Conservation (phyloP, 2,113 vertebrate species). For the Dipodomys merriami region DNA sequence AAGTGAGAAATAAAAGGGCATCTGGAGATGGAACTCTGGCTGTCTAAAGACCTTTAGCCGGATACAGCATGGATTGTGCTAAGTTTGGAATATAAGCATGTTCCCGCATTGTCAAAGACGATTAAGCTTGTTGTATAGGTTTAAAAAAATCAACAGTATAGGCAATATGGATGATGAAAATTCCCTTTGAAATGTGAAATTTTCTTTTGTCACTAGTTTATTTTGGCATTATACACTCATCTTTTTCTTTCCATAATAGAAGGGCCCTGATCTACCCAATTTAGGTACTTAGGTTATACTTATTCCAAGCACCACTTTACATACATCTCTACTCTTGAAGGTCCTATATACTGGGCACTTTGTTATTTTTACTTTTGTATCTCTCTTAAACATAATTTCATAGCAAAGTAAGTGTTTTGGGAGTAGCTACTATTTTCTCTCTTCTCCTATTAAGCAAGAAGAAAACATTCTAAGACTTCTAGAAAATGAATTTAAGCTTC, state of each 20-base stretch:
- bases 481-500: constrained; percentile 19
- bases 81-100: neutral
- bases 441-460: neutral
- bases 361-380: neutral
- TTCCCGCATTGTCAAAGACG: neutral
- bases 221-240: neutral
- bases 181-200: neutral
- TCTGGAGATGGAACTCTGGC: neutral
- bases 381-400: constrained; percentile 7
- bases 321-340: neutral
- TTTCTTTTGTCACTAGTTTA: neutral
- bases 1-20: neutral
- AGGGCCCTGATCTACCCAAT: neutral
- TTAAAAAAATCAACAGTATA: neutral
- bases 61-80: rapidly evolving
- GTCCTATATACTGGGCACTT: neutral
- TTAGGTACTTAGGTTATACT: neutral
- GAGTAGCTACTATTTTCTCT: neutral
- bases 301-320: neutral
- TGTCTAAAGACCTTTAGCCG: neutral
- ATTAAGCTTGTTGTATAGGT: neutral
- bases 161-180: neutral
- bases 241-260: neutral
- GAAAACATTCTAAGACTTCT: neutral
- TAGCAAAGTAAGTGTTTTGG: neutral